Evolutionary conservation across 2,113 vertebrate genomes (phyloP), one percentile per base, ranked within the genome.

Genomic region (Hipposideros armiger): DNA sequence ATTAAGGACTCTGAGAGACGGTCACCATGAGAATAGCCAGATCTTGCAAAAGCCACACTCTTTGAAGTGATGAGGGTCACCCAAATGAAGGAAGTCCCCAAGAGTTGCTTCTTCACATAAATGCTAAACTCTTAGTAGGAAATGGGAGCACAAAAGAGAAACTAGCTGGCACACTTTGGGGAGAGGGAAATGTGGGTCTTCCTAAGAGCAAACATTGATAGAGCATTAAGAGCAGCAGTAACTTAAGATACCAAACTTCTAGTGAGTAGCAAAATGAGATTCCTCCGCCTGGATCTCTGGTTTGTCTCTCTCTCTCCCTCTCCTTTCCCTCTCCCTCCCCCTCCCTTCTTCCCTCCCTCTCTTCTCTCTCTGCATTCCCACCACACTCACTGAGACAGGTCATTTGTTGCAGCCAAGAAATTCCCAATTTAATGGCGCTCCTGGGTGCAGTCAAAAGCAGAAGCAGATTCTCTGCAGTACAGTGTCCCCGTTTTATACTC

Each of bases 291-390:
- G 32, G 7, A 67, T 67, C 1, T 92, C 50, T 42, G 19, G 24
- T 32, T 76, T 8, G 10, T 58, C 6, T 40, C 1, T 83, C 3
- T 16, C 10, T 66, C 19, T 40, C 20, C 42, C 4, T 62, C 11
- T 11, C 6, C 9, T 11, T 3, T 26, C 2, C 16, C 17, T 58
- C 16, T 36, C 8, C 10, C 24, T 3, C 4, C 0, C 17, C 1
- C 7, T 1, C 2, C 24, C 20, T 60, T 22, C 22, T 3, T 7
- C 14, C 20, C 40, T 14, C 22, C 7, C 20, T 58, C 10, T 28
- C 32, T n/a, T 8, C 22, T 22, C 58, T 24, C 22, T 20, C 17
- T 40, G 4, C 16, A 4, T 73, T 26, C 8, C 6, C 2, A n/a
- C 13, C 17, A 13, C 2, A 52, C 0, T 73, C 28, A 28, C 1